Evolutionary conservation across 2,113 vertebrate species (phyloP).

Genomic region (Pachycephala philippinensis): DNA sequence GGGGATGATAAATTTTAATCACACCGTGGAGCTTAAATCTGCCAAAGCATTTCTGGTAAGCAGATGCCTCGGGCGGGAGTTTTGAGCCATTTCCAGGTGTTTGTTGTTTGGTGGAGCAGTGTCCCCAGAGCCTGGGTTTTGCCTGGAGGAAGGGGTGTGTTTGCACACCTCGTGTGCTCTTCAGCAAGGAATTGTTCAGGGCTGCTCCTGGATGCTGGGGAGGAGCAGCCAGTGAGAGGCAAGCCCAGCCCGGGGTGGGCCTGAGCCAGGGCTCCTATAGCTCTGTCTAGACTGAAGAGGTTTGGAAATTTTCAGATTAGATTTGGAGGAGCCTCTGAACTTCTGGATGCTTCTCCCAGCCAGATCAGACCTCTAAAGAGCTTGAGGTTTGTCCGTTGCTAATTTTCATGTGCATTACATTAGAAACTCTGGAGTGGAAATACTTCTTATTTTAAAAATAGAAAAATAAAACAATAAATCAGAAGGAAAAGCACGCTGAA

Average conservation of each 20-base stretch:
- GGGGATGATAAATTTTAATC: neutral
- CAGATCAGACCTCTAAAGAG: constrained; percentile 20
- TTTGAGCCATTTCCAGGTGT: neutral
- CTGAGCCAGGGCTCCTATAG: neutral
- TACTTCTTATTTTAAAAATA: constrained; percentile 77
- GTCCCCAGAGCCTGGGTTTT: fast-evolving
- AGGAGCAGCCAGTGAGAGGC: neutral
- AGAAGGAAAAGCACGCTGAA: constrained; percentile 60
- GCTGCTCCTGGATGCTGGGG: neutral
- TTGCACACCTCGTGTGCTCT: neutral
- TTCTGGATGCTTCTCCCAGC: constrained; percentile 1
- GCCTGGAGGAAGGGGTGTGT: neutral
- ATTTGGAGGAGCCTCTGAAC: constrained; percentile 50
- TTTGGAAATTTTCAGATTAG: constrained; percentile 46
- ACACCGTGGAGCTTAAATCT: fast-evolving
- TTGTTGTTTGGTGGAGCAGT: neutral
- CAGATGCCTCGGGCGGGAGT: neutral
- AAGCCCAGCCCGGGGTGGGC: neutral
- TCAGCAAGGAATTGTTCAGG: neutral
- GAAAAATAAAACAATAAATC: constrained; percentile 74
- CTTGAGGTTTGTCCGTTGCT: constrained; percentile 62
- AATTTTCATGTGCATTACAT: constrained; percentile 69
- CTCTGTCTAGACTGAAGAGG: neutral
- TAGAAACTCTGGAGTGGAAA: constrained; percentile 62
- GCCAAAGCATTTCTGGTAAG: neutral